Evolutionary conservation across 1,140 invertebrate species (phyloP).

Genomic region (Teleopsis dalmanni): DNA sequence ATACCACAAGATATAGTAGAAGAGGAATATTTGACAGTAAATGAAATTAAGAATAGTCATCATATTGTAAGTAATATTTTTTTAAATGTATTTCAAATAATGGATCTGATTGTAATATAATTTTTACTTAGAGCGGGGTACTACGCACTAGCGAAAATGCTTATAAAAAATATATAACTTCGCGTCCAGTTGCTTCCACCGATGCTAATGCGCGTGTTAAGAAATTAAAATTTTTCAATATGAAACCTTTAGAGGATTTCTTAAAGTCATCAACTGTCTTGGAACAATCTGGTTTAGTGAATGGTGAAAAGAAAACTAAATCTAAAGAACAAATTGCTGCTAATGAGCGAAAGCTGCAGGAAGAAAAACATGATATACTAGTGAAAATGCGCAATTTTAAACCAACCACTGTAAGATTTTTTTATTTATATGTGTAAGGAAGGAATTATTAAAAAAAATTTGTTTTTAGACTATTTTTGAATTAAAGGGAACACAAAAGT

Average conservation of each 20-base stretch:
- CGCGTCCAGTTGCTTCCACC: slow-evolving; percentile 74
- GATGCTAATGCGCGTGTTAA: slow-evolving; percentile 84
- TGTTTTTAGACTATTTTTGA: slow-evolving; percentile 93
- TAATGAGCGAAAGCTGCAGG: slow-evolving; percentile 34
- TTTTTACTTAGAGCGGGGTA: slow-evolving; percentile 56
- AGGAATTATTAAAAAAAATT: too few species aligned
- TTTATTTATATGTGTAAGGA: too few species aligned
- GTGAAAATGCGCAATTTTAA: slow-evolving; percentile 75
- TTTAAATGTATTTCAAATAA: background rate
- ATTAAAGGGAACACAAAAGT: slow-evolving; percentile 73
- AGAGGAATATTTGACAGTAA: slow-evolving; percentile 71
- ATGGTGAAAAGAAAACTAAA: slow-evolving; percentile 15
- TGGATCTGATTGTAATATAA: background rate
- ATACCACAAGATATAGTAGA: slow-evolving; percentile 79
- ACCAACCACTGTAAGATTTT: slow-evolving; percentile 74
- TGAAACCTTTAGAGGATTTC: slow-evolving; percentile 42
- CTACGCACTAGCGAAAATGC: slow-evolving; percentile 76
- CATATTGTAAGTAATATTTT: slow-evolving; percentile 61
- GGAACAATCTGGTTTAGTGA: slow-evolving; percentile 24
- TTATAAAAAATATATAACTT: slow-evolving; percentile 82
- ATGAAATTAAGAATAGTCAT: slow-evolving; percentile 61
- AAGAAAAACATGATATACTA: slow-evolving; percentile 52
- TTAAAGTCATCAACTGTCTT: slow-evolving; percentile 17
- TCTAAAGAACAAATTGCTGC: slow-evolving; percentile 22
- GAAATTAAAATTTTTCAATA: slow-evolving; percentile 39